A percentile compares a stretch with the other conserved stretches of the same genome.
Conservation (phyloP, 1,140 invertebrate species). For the Cyrtorhinus lividipennis region DNA sequence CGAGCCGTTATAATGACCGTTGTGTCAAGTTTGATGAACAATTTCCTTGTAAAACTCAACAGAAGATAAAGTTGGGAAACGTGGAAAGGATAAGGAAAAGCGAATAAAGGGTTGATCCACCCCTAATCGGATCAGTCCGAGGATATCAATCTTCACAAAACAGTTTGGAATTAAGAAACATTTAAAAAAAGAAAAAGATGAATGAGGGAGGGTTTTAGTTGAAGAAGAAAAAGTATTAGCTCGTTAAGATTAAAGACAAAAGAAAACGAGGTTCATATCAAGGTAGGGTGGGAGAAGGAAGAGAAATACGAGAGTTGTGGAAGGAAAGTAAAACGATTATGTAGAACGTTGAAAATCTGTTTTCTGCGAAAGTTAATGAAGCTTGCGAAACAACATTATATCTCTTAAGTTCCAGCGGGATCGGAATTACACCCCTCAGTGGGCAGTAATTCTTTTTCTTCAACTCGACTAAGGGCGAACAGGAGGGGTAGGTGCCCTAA, state of each 20-base stretch:
- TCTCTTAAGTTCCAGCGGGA: background rate
- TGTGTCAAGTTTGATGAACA: too few relatives aligned
- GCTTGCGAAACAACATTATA: constrained; percentile 2
- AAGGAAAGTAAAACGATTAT: constrained; percentile 7
- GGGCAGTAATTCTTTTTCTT: constrained; percentile 6
- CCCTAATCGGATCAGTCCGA: too few relatives aligned
- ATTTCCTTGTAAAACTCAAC: too few relatives aligned
- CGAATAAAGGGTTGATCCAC: too few relatives aligned
- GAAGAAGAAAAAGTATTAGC: background rate
- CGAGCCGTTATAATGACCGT: too few relatives aligned
- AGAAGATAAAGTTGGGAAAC: too few relatives aligned
- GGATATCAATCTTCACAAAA: background rate
- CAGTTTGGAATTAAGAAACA: background rate
- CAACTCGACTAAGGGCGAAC: background rate
- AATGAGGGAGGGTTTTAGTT: background rate
- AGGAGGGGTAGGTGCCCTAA: background rate
- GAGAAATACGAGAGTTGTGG: background rate
- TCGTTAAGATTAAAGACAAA: constrained; percentile 8
- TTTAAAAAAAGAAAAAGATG: background rate
- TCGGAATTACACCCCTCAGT: constrained; percentile 4
- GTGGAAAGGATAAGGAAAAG: too few relatives aligned
- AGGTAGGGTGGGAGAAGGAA: background rate
- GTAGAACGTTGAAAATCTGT: constrained; percentile 7
- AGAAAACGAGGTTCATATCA: background rate
- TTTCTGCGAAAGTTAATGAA: background rate